Evolutionary conservation across 2,888 invertebrate species (phyloP), one percentile per base, ranked within the genome.

Genomic region (Morpho achilles): DNA sequence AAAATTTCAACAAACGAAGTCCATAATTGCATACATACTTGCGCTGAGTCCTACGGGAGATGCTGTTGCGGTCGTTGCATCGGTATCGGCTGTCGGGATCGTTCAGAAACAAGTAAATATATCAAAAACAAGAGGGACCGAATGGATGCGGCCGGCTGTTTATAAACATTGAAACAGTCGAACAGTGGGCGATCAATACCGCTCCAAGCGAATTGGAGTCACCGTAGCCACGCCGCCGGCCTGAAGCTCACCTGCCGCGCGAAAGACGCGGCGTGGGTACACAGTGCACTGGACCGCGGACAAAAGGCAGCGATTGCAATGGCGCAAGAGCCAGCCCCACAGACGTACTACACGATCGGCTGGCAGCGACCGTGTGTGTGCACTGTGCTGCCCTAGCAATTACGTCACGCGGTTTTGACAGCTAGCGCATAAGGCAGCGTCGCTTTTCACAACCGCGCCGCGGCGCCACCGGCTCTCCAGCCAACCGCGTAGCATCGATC

Each of bases 101-200:
- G 73, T 68, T 69, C 72, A 68, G 72, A 71, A 73, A 70, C 72
- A 72, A 72, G 67, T 72, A 70, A 73, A 74, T 72, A 77, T 78
- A 76, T 82, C 79, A 81, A 81, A 82, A 84, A 80, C 83, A 83
- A 82, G 79, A 79, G 76, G 77, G 75, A 73, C 65, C 75, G 73
- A 78, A 75, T 79, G 70, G 79, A 81, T 78, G 80, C 81, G 74
- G 76, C 84, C 87, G 82, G 82, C 82, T 87, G 89, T 88, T 88
- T 89, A 88, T 89, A 89, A 89, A 89, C 89, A 89, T 85, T 84
- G 84, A 76, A 77, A 74, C 76, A 68, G 71, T 69, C 71, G 74
- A 71, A 70, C 73, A 76, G 76, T 77, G 77, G 76, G 75, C 79
- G 82, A 84, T 86, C 84, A 75, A 84, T 82, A 82, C 77, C 71